Conservation (phyloP, 2,797 vertebrate species). For the Dendrocincla fuliginosa region DNA sequence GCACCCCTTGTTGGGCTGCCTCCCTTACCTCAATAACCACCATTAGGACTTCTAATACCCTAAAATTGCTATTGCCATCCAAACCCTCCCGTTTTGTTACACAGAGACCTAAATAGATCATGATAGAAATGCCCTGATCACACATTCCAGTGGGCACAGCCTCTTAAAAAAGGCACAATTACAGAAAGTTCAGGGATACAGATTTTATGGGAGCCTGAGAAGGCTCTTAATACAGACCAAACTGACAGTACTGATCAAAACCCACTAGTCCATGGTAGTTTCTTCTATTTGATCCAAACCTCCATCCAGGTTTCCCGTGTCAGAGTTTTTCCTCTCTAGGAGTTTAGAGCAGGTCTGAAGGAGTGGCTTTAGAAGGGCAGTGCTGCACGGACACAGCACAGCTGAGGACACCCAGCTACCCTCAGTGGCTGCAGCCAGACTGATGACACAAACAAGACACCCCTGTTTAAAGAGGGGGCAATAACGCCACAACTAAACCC, state of each 20-base stretch:
- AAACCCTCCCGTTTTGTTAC: not conserved
- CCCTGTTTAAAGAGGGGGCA: not conserved
- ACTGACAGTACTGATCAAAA: not conserved
- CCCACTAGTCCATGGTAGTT: not conserved
- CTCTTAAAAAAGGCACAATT: not conserved
- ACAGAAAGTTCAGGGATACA: not conserved
- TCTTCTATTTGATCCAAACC: not conserved
- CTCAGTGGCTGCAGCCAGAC: not conserved
- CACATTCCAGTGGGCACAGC: not conserved
- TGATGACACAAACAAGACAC: not conserved
- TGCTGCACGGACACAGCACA: fast-evolving
- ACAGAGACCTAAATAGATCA: not conserved
- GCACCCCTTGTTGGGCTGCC: not conserved
- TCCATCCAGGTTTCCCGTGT: not conserved
- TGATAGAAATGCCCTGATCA: not conserved
- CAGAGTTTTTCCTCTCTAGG: not conserved
- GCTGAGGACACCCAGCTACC: not conserved
- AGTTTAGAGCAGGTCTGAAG: not conserved
- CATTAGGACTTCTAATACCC: not conserved
- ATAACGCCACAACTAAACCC: not conserved
- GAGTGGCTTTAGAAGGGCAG: not conserved
- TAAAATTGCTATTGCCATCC: not conserved
- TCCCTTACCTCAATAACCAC: not conserved
- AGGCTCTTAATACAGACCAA: not conserved
- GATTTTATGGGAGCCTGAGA: not conserved